Percentiles rank a stretch among this genome's conserved stretches.
phyloP scores from a whole-genome alignment of 1,140 invertebrate species.

The Drosophila pachea region DNA sequence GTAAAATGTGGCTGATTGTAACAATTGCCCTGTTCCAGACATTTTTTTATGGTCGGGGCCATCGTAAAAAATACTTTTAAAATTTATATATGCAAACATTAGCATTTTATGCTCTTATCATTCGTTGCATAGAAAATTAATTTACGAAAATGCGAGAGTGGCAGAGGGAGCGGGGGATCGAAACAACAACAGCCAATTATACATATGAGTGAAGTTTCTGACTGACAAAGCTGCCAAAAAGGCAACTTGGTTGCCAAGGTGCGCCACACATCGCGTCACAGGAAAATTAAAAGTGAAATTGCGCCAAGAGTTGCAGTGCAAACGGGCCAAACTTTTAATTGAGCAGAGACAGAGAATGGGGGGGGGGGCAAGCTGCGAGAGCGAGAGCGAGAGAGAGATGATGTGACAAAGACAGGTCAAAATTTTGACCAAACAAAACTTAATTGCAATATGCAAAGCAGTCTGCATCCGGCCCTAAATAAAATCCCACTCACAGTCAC shows the following conservation, averaged over 20 bases:
- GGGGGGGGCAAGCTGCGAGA: neutral
- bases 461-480: neutral
- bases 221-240: constrained; percentile 8
- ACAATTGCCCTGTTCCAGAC: constrained; percentile 26
- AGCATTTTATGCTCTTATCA: constrained; percentile 61
- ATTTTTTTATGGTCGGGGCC: constrained; percentile 44
- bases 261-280: constrained; percentile 28
- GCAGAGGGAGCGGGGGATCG: neutral
- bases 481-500: neutral
- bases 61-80: constrained; percentile 61
- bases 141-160: constrained; percentile 26
- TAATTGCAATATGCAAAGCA: constrained; percentile 71
- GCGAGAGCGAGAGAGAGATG: constrained; percentile 1
- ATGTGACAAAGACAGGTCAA: constrained; percentile 39
- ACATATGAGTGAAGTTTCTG: constrained; percentile 27
- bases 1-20: constrained; percentile 26
- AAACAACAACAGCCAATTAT: too few species aligned
- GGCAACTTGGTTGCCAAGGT: constrained; percentile 14
- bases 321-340: constrained; percentile 62
- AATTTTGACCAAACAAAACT: constrained; percentile 65
- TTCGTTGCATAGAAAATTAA: constrained; percentile 44
- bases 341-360: constrained; percentile 10
- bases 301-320: constrained; percentile 36
- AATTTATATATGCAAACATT: constrained; percentile 44
- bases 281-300: constrained; percentile 64